Percentiles rank a stretch among this genome's conserved stretches.
Conservation (phyloP, 2,113 vertebrate species). For the Sinocyclocheilus rhinocerous region DNA sequence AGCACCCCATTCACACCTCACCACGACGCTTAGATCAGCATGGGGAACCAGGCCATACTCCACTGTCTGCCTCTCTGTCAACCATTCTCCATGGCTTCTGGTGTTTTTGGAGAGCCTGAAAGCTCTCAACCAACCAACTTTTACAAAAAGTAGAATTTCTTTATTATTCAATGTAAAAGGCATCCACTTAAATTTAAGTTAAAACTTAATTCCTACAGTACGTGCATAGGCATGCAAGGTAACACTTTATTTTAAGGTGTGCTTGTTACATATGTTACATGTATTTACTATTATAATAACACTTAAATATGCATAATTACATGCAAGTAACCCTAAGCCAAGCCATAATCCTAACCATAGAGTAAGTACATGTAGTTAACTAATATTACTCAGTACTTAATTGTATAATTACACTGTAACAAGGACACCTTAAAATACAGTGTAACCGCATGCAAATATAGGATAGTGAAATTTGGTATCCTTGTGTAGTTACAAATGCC, state of each 20-base stretch:
- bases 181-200: background rate
- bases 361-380: too few species aligned
- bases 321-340: too few species aligned
- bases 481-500: background rate
- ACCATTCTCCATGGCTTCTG: background rate
- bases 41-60: constrained; percentile 43
- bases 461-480: background rate
- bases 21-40: constrained; percentile 35
- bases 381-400: too few species aligned
- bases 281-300: too few species aligned
- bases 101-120: background rate
- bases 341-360: too few species aligned
- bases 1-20: constrained; percentile 57
- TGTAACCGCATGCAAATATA: background rate
- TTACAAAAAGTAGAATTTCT: background rate
- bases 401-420: too few species aligned
- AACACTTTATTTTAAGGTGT: too few species aligned
- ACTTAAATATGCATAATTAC: too few species aligned
- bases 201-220: background rate
- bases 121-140: background rate
- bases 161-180: background rate
- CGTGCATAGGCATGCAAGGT: background rate
- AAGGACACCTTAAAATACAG: too few species aligned
- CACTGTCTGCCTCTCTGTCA: constrained; percentile 29
- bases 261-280: too few species aligned